Base-by-base conservation (phyloP, 2,888 invertebrate species). In the Clunio marinus region DNA sequence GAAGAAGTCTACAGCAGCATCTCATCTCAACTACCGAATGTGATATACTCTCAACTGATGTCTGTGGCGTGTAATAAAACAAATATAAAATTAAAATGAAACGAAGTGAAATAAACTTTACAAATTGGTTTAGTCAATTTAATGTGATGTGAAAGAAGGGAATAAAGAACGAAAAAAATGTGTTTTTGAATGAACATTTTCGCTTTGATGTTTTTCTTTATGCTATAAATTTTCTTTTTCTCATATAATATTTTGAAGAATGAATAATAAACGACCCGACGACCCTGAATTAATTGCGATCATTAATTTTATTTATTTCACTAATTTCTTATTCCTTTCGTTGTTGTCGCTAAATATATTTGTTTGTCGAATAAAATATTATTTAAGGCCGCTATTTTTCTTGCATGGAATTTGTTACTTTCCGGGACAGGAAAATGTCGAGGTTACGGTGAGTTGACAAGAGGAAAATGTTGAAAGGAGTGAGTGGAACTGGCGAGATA, bases 221-320 rank as follows among this genome's bases (percentile, higher is more conserved):
- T 32, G 65, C 51, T 46, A 65, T 65, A 65, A 65, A 65, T 65
- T 51, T 28, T 24, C 28, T 25, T 17, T 8, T 59, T 35, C 20
- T 20, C 25, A 24, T 17, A 28, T 37, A 20, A 32, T 10, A 2
- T 3, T 15, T 45, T 2, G 15, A 45, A 46, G 25, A 65, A 46
- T 65, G 51, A 32, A 51, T 65, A 51, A 65, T 46, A 65, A 65
- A 65, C 46, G 65, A 51, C 65, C 65, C 65, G 20, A 65, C 65
- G 65, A 65, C 65, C 51, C 51, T 32, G 65, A 65, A 65, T 65
- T 65, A 65, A 65, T 65, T 65, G 20, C 41, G 22, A 20, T 4
- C 65, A 65, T 65, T 65, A 28, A 65, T 65, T 65, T 51, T 35
- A 15, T 51, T 46, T 51, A 51, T 17, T 51, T 51, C 28, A 7